Base-by-base conservation (phyloP, 2,888 invertebrate species). In the Sicus ferrugineus region DNA sequence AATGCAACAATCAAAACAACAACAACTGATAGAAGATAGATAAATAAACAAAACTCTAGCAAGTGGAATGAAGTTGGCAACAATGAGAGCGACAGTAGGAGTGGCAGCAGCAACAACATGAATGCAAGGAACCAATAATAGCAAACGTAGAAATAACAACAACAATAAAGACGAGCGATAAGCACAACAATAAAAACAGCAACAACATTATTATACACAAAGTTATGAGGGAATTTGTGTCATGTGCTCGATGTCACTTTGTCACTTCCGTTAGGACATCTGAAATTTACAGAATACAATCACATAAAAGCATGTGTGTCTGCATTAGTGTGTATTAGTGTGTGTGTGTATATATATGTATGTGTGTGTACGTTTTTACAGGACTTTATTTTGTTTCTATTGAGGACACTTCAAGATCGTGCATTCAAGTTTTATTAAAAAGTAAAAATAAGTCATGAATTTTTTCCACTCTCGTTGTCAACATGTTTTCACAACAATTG, bases 201-300 rank as follows among this genome's bases (percentile, higher is more conserved):
- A 68, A 65, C 54, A 66, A 68, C 67, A n/a, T n/a, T n/a, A n/a
- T n/a, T n/a, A n/a, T n/a, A n/a, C n/a, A n/a, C n/a, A n/a, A n/a
- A n/a, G n/a, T 63, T 42, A 69, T 63, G 61, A 63, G 64, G 50
- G 46, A 68, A 72, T 72, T 59, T 70, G 62, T 70, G 72, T 68
- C 70, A 70, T 66, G 71, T 67, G 64, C 67, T 67, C 69, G 69
- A 67, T 72, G 69, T 42, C 54, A 61, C 65, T 62, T 50, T 59
- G 54, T 54, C 54, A 56, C 42, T 54, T 66, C n/a, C n/a, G n/a
- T n/a, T 38, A 66, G 16, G 38, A 26, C 56, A 56, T 66, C 38
- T 38, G 38, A 54, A 48, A 46, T 63, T 42, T 59, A 59, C 31
- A 59, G 30, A 26, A 1, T 11, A 16, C 3, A 5, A 23, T 16